Evolutionary conservation across 1,140 invertebrate genomes (phyloP).

Genomic region (Hycleus cichorii): DNA sequence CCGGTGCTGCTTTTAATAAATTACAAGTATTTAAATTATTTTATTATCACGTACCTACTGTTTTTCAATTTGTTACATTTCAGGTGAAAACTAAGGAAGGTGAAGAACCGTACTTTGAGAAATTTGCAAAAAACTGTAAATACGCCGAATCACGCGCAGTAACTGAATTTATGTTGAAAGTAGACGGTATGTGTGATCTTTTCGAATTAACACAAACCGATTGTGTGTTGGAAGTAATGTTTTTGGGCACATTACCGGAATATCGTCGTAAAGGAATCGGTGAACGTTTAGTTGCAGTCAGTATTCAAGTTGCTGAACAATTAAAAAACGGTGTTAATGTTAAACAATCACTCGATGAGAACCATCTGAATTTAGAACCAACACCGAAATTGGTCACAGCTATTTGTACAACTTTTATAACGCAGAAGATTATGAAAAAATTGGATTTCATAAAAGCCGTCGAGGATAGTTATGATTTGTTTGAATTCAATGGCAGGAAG

Average conservation of each 20-base stretch:
- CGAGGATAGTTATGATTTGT: slow-evolving; percentile 33
- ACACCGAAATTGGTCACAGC: slow-evolving; percentile 49
- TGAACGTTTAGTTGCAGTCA: slow-evolving; percentile 42
- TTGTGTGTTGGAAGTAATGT: slow-evolving; percentile 57
- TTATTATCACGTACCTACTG: too few species aligned
- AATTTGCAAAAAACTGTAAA: background rate
- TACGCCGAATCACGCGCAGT: background rate
- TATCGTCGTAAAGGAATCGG: slow-evolving; percentile 46
- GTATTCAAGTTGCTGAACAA: slow-evolving; percentile 46
- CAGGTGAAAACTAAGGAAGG: too few species aligned
- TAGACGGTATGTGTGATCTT: slow-evolving; percentile 49
- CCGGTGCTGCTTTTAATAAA: too few species aligned
- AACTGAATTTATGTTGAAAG: slow-evolving; percentile 20
- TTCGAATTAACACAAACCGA: slow-evolving; percentile 51
- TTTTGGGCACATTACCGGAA: slow-evolving; percentile 47
- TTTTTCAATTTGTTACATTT: too few species aligned
- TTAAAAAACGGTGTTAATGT: slow-evolving; percentile 44
- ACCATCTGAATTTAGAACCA: slow-evolving; percentile 40
- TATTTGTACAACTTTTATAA: slow-evolving; percentile 48
- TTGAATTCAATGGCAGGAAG: too few species aligned
- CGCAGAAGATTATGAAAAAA: slow-evolving; percentile 47
- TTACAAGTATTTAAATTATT: too few species aligned
- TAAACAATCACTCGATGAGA: slow-evolving; percentile 28
- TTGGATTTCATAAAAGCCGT: slow-evolving; percentile 47
- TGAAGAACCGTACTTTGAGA: background rate